Percentiles rank a stretch among this genome's conserved stretches.
Evolutionary conservation across 2,888 invertebrate genomes (phyloP).

Genomic region (Nephrocerus scutellatus): DNA sequence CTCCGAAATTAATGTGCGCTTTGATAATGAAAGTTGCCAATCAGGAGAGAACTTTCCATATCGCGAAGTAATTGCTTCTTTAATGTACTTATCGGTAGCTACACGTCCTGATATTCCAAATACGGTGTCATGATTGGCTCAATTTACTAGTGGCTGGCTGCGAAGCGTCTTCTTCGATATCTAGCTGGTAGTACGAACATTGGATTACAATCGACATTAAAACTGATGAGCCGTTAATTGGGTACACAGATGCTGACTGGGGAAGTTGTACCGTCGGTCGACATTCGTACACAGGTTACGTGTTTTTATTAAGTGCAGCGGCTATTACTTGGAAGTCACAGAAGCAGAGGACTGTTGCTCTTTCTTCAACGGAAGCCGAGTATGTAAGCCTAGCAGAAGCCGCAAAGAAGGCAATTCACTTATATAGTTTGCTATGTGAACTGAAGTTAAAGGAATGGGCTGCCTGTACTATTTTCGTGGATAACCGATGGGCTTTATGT

Average conservation of each 20-base stretch:
- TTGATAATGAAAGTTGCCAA: not conserved
- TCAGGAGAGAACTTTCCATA: slow-evolving; percentile 3
- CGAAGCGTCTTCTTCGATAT: slow-evolving; percentile 3
- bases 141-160: not conserved
- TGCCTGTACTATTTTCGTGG: slow-evolving; percentile 11
- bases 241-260: slow-evolving; percentile 20
- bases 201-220: no score
- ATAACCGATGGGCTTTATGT: slow-evolving; percentile 15
- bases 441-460: slow-evolving; percentile 3
- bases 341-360: slow-evolving; percentile 6
- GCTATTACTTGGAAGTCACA: slow-evolving; percentile 4
- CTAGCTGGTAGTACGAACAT: no score
- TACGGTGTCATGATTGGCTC: slow-evolving; percentile 3
- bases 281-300: slow-evolving; percentile 15
- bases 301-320: slow-evolving; percentile 2
- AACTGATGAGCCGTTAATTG: slow-evolving; percentile 9
- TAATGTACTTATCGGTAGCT: no score
- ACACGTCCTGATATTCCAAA: slow-evolving; percentile 1
- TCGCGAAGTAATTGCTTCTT: slow-evolving; percentile 2
- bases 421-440: slow-evolving; percentile 11
- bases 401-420: slow-evolving; percentile 7
- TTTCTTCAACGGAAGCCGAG: slow-evolving; percentile 12
- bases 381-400: slow-evolving; percentile 11
- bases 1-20: slow-evolving; percentile 9
- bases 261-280: slow-evolving; percentile 14